Conservation (phyloP, 2,797 vertebrate species). For the Anguilla anguilla region DNA sequence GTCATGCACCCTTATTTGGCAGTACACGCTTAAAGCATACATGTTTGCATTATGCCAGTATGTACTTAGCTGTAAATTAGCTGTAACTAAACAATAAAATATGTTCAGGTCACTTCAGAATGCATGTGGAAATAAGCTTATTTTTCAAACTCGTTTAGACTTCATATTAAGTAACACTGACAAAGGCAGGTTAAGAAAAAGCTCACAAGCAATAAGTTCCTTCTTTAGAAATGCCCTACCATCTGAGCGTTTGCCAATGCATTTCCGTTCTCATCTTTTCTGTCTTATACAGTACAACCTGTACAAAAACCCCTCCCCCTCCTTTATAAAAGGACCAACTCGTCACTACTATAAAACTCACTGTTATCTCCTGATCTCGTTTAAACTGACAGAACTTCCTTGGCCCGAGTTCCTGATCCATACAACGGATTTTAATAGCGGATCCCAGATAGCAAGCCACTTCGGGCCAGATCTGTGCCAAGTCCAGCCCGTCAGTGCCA, state of each 20-base stretch:
- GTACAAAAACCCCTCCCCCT: conserved; percentile 65
- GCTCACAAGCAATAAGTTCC: conserved; percentile 59
- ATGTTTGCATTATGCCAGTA: conserved; percentile 77
- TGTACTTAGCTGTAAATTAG: conserved; percentile 78
- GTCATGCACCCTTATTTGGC: conserved; percentile 89
- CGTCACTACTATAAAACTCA: conserved; percentile 24
- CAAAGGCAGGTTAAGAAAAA: conserved; percentile 54
- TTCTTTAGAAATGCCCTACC: conserved; percentile 60
- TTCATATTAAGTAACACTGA: conserved; percentile 84
- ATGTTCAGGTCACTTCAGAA: conserved; percentile 42
- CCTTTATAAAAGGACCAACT: conserved; percentile 74
- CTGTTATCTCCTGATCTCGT: not conserved
- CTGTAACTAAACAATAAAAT: conserved; percentile 50
- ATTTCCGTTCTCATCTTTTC: conserved; percentile 35
- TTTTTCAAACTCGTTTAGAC: conserved; percentile 67
- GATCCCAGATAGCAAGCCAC: not conserved
- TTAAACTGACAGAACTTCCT: not conserved
- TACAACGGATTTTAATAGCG: not conserved
- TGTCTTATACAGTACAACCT: conserved; percentile 82
- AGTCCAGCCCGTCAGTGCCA: no score
- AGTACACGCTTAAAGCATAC: conserved; percentile 75
- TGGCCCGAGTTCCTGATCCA: not conserved
- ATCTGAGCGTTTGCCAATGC: conserved; percentile 38
- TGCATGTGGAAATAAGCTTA: conserved; percentile 49
- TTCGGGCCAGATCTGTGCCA: no score